These are phyloP conservation scores for Dermolepida albohirtum DNA, from an alignment of 2,888 invertebrate species.

Conservation along the genomic window DNA sequence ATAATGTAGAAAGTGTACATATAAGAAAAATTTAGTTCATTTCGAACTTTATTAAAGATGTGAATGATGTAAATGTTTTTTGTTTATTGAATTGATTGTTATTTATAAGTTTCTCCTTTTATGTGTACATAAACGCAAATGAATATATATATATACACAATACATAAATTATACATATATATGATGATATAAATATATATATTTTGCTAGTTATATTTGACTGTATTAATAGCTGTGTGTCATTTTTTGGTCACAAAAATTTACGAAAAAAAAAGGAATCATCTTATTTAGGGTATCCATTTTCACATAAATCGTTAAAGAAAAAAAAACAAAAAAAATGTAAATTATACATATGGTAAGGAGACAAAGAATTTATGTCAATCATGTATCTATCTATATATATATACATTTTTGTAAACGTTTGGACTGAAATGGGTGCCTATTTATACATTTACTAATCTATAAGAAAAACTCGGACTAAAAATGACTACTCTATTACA, in stretches of 20 bases:
- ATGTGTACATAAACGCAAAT: conserved; percentile 31
- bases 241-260: conserved; percentile 42
- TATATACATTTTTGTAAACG: conserved; percentile 49
- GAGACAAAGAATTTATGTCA: conserved; percentile 49
- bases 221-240: conserved; percentile 42
- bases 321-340: conserved; percentile 35
- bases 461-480: conserved; percentile 44
- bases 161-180: conserved; percentile 33
- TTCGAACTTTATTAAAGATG: no score
- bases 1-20: no score
- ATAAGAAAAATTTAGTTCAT: no score
- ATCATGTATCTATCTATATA: conserved; percentile 45
- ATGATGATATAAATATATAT: conserved; percentile 45
- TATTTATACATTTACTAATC: conserved; percentile 38
- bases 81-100: no score
- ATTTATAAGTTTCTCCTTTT: conserved; percentile 10
- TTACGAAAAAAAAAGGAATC: conserved; percentile 25
- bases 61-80: no score
- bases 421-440: conserved; percentile 59
- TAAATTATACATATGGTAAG: conserved; percentile 7
- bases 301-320: conserved; percentile 52
- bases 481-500: conserved; percentile 54
- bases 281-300: conserved; percentile 46
- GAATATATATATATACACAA: conserved; percentile 24
- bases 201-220: conserved; percentile 44